phyloP scores from a whole-genome alignment of 2,797 vertebrate species.

The Gadopsis marmoratus region DNA sequence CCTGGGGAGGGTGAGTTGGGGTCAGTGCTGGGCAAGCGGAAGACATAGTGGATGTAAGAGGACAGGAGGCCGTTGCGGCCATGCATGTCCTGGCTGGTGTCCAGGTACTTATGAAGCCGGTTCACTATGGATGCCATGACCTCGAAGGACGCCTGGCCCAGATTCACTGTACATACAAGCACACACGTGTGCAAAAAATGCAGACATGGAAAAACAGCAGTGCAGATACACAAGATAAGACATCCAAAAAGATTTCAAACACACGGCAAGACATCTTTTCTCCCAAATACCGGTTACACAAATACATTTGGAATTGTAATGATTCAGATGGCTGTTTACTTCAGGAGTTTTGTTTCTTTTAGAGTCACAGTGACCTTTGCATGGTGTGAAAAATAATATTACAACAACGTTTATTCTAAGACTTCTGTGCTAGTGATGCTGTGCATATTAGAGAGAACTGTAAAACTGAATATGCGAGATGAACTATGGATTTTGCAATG shows the following conservation, averaged over 20 bases:
- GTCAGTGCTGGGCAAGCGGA: constrained; percentile 95
- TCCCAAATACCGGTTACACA: background rate
- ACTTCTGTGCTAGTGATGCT: no score
- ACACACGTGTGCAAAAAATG: background rate
- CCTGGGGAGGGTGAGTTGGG: constrained; percentile 96
- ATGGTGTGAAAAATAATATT: background rate
- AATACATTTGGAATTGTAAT: background rate
- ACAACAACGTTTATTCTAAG: background rate
- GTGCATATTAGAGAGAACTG: background rate
- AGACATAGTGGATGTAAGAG: constrained; percentile 97
- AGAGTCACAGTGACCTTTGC: background rate
- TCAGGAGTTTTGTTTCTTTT: background rate
- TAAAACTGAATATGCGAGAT: background rate
- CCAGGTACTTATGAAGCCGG: constrained; percentile 96
- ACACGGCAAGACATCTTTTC: background rate
- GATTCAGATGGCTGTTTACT: background rate
- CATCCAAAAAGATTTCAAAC: background rate
- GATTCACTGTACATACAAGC: constrained; percentile 87
- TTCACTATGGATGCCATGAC: constrained; percentile 98
- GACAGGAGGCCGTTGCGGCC: constrained; percentile 96
- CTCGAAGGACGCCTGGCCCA: constrained; percentile 97
- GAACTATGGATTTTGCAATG: background rate
- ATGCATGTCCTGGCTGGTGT: constrained; percentile 97
- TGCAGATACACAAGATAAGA: background rate
- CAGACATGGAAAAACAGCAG: background rate